phyloP scores from a whole-genome alignment of 2,888 invertebrate species.

The Fragum sueziense region DNA sequence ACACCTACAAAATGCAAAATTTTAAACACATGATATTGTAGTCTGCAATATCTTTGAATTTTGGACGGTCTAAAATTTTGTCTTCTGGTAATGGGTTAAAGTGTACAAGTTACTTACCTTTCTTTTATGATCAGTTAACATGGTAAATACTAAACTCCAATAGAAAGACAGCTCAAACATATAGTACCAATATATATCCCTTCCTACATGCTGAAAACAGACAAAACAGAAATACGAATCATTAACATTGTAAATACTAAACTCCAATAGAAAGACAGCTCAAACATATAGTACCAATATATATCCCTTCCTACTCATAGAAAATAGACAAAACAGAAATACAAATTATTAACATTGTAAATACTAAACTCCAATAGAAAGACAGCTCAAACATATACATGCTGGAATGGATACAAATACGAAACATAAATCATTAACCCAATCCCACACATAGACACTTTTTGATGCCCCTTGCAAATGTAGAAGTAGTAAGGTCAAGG shows the following conservation, averaged over 20 bases:
- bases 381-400: conserved; percentile 97
- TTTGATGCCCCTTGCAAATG: no score
- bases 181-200: conserved; percentile 95
- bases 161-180: conserved; percentile 97
- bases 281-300: conserved; percentile 99
- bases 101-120: conserved; percentile 81
- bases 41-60: no score
- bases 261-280: conserved; percentile 97
- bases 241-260: conserved; percentile 93
- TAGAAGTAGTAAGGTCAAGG: no score
- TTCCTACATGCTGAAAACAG: conserved; percentile 47
- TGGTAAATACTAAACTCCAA: conserved; percentile 94
- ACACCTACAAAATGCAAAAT: no score
- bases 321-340: no score
- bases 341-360: conserved; percentile 96
- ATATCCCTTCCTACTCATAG: conserved; percentile 80
- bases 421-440: no score
- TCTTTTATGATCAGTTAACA: conserved; percentile 95
- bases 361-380: conserved; percentile 96
- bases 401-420: no score
- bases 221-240: no score
- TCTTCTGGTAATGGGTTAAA: no score
- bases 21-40: no score
- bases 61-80: no score
- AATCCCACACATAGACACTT: no score